Evolutionary conservation across 2,113 vertebrate species (phyloP).

Genomic region (Natator depressus): DNA sequence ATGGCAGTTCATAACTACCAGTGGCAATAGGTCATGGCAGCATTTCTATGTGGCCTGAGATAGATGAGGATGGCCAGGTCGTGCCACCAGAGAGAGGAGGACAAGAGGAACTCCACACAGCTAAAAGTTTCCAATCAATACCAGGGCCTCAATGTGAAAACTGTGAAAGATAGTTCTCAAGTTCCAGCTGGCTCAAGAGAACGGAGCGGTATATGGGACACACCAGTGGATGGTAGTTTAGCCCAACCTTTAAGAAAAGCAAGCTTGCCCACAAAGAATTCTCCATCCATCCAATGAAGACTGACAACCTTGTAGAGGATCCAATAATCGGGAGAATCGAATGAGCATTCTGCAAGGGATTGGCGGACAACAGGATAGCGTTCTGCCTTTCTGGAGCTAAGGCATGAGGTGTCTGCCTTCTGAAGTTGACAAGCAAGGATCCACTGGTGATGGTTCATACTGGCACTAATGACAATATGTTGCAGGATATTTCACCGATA

Average conservation of each 20-base stretch:
- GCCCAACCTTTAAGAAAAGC: not conserved
- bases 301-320: not conserved
- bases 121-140: too few species aligned
- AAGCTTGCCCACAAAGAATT: not conserved
- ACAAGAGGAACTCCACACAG: too few species aligned
- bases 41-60: too few species aligned
- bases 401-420: not conserved
- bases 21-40: too few species aligned
- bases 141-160: too few species aligned
- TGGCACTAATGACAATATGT: not conserved
- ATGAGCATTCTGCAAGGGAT: not conserved
- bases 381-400: not conserved
- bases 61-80: too few species aligned
- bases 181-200: not conserved
- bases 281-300: not conserved
- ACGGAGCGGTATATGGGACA: not conserved
- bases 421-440: too few species aligned
- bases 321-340: not conserved
- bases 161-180: too few species aligned
- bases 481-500: not conserved
- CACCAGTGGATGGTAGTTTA: not conserved
- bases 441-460: not conserved
- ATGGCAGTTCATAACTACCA: not conserved
- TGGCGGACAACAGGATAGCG: not conserved
- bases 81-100: too few species aligned